Base-by-base conservation (phyloP, 2,888 invertebrate genomes). In the Ashinkailepas kermadecensis region DNA sequence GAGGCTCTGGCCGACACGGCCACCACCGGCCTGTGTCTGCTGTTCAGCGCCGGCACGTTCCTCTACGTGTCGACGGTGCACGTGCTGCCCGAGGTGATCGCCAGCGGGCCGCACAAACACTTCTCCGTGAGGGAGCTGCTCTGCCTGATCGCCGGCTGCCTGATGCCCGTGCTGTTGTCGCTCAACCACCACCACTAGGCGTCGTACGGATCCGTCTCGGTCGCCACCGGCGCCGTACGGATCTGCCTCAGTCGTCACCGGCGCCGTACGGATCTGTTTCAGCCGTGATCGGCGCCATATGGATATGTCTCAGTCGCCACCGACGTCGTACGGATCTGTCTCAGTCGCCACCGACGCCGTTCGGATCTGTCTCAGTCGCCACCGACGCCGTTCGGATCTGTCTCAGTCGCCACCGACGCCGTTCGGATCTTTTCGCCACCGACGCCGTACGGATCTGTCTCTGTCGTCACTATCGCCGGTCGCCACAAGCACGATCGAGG, bases 31-130 rank as follows among this genome's bases (percentile, higher is more conserved):
- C 92, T 99, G 83, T 97, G 99, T 0, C 97, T 99, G 97, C 88
- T 99, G 64, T 99, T 99, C 88, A 98, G 98, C 78, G 99, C 98
- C 0, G 99, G 99, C 0, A 99, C 99, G 21, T 99, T 99, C 89
- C 90, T 99, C 0, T 99, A 99, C 87, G 99, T 99, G 4, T 97
- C 99, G 0, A 99, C 99, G 0, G 98, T 99, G 0, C 99, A 99
- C 88, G 98, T 99, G 0, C 87, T 99, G 80, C 99, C 99, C 0
- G 99, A 99, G 88, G 89, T 99, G 13, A 95, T 94, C 18, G 81
- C 56, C 13, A 81, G 81, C 54, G 57, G 82, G 79, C 80, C 82
- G 15, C 64, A 39, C 18, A 81, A 82, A 15, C 83, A 84, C 15
- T 90, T 98, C 79, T 92, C 91, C 82, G 90, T 92, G 82, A 90